Evolutionary conservation across 2,888 invertebrate species (phyloP).

Genomic region (Allygus modestus): DNA sequence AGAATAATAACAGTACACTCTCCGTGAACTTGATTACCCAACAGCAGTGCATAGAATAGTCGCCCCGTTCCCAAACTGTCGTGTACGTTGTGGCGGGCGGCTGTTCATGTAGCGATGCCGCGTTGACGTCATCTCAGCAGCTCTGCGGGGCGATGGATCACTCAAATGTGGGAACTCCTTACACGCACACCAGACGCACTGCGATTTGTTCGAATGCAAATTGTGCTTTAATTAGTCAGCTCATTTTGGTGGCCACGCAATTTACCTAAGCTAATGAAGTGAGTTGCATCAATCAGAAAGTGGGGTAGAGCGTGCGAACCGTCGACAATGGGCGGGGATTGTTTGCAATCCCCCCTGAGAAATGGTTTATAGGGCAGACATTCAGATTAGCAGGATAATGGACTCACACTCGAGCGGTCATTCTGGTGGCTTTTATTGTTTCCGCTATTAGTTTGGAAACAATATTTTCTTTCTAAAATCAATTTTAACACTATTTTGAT

Average conservation of each 20-base stretch:
- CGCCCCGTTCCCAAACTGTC: background rate
- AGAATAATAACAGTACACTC: background rate
- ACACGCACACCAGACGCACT: background rate
- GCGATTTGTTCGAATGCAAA: slow-evolving; percentile 12
- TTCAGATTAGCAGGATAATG: background rate
- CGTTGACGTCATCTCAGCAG: too few species aligned
- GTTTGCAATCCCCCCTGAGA: slow-evolving; percentile 14
- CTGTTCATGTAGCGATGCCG: too few species aligned
- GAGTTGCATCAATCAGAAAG: slow-evolving; percentile 38
- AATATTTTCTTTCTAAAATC: too few species aligned
- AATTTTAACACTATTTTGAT: too few species aligned
- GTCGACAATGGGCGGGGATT: slow-evolving; percentile 13
- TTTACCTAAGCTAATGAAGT: slow-evolving; percentile 40
- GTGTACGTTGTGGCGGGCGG: background rate
- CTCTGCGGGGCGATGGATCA: background rate
- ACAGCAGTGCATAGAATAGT: background rate
- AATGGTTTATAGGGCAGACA: slow-evolving; percentile 15
- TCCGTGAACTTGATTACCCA: background rate
- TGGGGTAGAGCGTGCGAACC: slow-evolving; percentile 6
- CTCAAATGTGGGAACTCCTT: background rate
- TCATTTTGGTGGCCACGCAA: slow-evolving; percentile 15
- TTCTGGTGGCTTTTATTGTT: background rate
- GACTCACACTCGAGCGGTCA: background rate
- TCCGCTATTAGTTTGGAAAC: background rate
- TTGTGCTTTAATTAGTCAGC: slow-evolving; percentile 16